Conservation (phyloP, 1,140 invertebrate genomes). For the Psix sp. region DNA sequence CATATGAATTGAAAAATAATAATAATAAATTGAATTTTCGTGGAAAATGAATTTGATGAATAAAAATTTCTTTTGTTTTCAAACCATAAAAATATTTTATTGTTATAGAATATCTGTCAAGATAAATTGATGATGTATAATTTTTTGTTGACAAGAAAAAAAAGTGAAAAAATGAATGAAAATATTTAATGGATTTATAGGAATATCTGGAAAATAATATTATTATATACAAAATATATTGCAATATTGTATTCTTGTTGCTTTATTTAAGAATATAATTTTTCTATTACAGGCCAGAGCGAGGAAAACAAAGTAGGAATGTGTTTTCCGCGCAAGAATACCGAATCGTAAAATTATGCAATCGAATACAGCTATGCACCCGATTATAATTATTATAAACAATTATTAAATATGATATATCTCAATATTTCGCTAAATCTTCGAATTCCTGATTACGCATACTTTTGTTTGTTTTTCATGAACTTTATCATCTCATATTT, state of each 20-base stretch:
- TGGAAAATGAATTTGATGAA: no score
- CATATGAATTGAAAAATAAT: no score
- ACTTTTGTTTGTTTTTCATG: no score
- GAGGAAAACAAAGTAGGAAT: constrained; percentile 24
- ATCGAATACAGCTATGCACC: constrained; percentile 7
- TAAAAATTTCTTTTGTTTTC: no score
- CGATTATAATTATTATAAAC: constrained; percentile 9
- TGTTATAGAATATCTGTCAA: no score
- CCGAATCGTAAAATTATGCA: constrained; percentile 23
- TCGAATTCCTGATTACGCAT: no score
- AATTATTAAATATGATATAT: constrained; percentile 8
- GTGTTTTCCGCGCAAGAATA: constrained; percentile 18
- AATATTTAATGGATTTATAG: constrained; percentile 47
- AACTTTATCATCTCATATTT: no score
- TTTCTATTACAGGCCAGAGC: constrained; percentile 33
- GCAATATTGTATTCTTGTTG: constrained; percentile 30
- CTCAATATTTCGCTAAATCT: no score
- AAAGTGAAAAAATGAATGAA: constrained; percentile 23
- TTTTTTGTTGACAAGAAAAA: constrained; percentile 16
- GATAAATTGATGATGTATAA: no score
- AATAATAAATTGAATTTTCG: no score
- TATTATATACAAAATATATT: constrained; percentile 51
- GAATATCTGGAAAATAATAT: constrained; percentile 49
- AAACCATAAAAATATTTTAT: no score
- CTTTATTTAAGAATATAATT: constrained; percentile 52